A percentile compares a stretch with the other conserved stretches of the same genome.
Evolutionary conservation across 2,797 vertebrate genomes (phyloP).

Genomic region (Spea hammondii): DNA sequence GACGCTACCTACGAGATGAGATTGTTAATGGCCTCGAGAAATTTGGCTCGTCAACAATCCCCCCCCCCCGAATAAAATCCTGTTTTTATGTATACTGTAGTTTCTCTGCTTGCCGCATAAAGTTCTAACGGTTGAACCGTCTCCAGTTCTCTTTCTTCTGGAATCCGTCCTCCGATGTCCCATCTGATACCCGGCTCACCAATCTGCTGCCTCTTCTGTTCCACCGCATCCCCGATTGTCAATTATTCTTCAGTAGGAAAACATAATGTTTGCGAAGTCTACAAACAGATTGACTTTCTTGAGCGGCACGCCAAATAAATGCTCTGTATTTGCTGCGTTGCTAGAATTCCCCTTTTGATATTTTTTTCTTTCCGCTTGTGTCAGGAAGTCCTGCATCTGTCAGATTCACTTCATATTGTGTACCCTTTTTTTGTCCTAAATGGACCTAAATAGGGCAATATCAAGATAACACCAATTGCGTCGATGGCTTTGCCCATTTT

Average conservation of each 20-base stretch:
- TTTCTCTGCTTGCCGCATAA: neutral
- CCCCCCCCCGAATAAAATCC: neutral
- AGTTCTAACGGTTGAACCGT: conserved; percentile 24
- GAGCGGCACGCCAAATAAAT: conserved; percentile 36
- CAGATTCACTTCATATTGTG: neutral
- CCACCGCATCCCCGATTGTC: conserved; percentile 28
- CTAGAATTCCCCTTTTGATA: conserved; percentile 13
- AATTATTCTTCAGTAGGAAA: conserved; percentile 42
- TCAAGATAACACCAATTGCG: no score
- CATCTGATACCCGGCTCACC: conserved; percentile 46
- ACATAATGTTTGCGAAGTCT: conserved; percentile 48
- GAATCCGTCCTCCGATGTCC: conserved; percentile 16
- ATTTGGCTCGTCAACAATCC: no score
- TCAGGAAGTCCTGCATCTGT: conserved; percentile 42
- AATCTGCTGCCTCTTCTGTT: conserved; percentile 51
- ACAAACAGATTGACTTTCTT: conserved; percentile 45
- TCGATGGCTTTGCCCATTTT: no score
- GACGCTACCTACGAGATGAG: no score
- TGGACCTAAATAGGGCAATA: no score
- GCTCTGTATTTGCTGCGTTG: conserved; percentile 19
- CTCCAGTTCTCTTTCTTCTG: conserved; percentile 44
- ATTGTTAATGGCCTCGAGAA: no score
- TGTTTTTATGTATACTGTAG: conserved; percentile 8
- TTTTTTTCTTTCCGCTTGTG: conserved; percentile 31
- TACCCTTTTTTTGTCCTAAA: neutral